A percentile compares a stretch with the other conserved stretches of the same genome.
Conservation (phyloP, 1,140 invertebrate species). For the Geopemphigus sp. region DNA sequence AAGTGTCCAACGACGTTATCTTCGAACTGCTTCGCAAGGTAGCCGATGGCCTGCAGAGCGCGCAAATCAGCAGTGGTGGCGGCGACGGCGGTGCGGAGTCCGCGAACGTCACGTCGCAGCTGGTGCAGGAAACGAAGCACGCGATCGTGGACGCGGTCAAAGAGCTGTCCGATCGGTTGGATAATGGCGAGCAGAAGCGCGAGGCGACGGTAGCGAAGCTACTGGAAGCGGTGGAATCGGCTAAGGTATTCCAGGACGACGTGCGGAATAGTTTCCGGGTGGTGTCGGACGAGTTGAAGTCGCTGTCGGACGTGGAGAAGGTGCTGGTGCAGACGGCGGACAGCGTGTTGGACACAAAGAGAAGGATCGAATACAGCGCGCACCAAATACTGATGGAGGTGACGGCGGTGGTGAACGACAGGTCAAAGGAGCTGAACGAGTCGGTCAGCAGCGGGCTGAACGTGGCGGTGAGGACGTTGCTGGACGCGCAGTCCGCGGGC, state of each 20-base stretch:
- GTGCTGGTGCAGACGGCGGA: constrained; percentile 81
- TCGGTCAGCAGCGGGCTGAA: constrained; percentile 71
- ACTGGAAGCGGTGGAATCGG: background rate
- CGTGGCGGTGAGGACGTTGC: constrained; percentile 66
- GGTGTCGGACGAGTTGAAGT: constrained; percentile 52
- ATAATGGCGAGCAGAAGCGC: background rate
- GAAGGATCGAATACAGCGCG: constrained; percentile 78
- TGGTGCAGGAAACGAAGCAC: constrained; percentile 11
- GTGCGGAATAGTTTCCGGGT: constrained; percentile 57
- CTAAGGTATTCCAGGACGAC: constrained; percentile 35
- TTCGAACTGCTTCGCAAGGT: background rate
- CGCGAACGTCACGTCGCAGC: background rate
- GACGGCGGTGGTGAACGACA: constrained; percentile 65
- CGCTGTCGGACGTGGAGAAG: constrained; percentile 71
- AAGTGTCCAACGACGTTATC: constrained; percentile 10
- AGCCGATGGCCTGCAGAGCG: background rate
- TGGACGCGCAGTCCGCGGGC: constrained; percentile 71
- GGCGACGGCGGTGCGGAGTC: background rate
- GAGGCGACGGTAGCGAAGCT: background rate
- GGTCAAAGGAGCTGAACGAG: constrained; percentile 66
- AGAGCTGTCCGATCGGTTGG: background rate
- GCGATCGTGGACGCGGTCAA: constrained; percentile 4
- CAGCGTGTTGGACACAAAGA: constrained; percentile 78
- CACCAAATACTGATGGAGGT: constrained; percentile 82
- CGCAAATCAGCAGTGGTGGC: background rate